A percentile compares a stretch with the other conserved stretches of the same genome.
These are phyloP conservation scores for Tenebrio molitor DNA, from an alignment of 1,140 invertebrate species.

Conservation along the genomic window DNA sequence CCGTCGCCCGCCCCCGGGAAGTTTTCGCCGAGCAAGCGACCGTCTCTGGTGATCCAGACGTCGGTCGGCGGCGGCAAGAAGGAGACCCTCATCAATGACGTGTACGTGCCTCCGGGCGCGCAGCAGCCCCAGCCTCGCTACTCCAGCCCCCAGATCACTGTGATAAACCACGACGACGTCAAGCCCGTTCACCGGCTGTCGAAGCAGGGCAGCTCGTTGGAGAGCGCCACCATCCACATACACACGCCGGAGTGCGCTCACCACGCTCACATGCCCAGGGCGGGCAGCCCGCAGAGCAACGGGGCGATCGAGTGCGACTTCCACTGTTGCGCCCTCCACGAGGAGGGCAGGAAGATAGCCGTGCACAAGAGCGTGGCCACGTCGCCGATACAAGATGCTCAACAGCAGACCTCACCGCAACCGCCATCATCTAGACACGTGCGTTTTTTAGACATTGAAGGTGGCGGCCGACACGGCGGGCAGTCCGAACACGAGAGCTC, in stretches of 20 bases:
- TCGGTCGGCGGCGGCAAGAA: conserved; percentile 76
- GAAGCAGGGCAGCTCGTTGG: conserved; percentile 80
- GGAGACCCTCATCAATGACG: conserved; percentile 72
- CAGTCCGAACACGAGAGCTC: conserved; percentile 84
- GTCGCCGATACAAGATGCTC: conserved; percentile 89
- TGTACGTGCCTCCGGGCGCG: conserved; percentile 67
- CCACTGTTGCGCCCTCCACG: conserved; percentile 93
- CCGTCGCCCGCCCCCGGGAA: conserved; percentile 69
- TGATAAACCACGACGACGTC: conserved; percentile 88
- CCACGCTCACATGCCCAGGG: conserved; percentile 76
- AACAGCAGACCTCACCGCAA: conserved; percentile 74
- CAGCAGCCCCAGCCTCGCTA: conserved; percentile 72
- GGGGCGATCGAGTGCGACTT: conserved; percentile 88
- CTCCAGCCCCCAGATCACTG: conserved; percentile 87
- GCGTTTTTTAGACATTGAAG: conserved; percentile 81
- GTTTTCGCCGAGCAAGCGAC: conserved; percentile 77
- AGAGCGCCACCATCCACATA: conserved; percentile 82
- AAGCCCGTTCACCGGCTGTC: conserved; percentile 69
- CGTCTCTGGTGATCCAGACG: conserved; percentile 82
- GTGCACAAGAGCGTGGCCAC: conserved; percentile 91
- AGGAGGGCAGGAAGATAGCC: conserved; percentile 90
- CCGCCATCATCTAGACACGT: conserved; percentile 74
- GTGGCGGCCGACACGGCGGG: conserved; percentile 66
- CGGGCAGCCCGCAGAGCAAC: conserved; percentile 73
- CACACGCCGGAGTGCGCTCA: conserved; percentile 88